Evolutionary conservation across 2,888 invertebrate genomes (phyloP), one percentile per base, ranked within the genome.

Genomic region (Scaeva pyrastri): DNA sequence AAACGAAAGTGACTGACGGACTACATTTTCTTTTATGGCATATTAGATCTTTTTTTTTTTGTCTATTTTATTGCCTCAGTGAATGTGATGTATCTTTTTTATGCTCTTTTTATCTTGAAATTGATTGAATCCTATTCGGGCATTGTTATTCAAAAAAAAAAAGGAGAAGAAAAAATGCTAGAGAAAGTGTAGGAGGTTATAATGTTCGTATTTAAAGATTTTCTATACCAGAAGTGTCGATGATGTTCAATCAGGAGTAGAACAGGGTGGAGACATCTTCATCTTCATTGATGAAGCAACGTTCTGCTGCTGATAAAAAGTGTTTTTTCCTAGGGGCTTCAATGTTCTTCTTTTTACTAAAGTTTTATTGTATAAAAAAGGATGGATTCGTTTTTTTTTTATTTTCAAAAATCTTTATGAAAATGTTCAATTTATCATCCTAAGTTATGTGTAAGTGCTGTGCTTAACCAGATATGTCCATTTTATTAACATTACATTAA

Each of bases 141-240:
- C n/a, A 41, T 72, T 62, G 16, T 36, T 48, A 23, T 43, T 39
- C n/a, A n/a, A n/a, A n/a, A n/a, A n/a, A n/a, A n/a, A n/a, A n/a
- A n/a, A 31, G 4, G 8, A 31, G 8, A 1, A 31, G 0, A 31
- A 31, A 26, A 48, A 56, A 72, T 45, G 11, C 6, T n/a, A 39
- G 48, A 72, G 64, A 78, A 78, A 78, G 56, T 72, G 78, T 48
- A 73, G 48, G 55, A 39, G 70, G 26, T 64, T 45, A 41, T 21
- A 2, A n/a, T n/a, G n/a, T n/a, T n/a, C n/a, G n/a, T n/a, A 19
- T 60, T 21, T 21, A 23, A n/a, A 10, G 10, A 1, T 26, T 45
- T 23, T 45, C 31, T 31, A 31, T 31, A 31, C 31, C 31, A 31
- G 31, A 23, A n/a, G n/a, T 45, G 45, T 14, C 14, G 26, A 16